These are phyloP conservation scores for Coptodon bakossiorum DNA, from an alignment of 2,113 vertebrate species.

Conservation along the genomic window DNA sequence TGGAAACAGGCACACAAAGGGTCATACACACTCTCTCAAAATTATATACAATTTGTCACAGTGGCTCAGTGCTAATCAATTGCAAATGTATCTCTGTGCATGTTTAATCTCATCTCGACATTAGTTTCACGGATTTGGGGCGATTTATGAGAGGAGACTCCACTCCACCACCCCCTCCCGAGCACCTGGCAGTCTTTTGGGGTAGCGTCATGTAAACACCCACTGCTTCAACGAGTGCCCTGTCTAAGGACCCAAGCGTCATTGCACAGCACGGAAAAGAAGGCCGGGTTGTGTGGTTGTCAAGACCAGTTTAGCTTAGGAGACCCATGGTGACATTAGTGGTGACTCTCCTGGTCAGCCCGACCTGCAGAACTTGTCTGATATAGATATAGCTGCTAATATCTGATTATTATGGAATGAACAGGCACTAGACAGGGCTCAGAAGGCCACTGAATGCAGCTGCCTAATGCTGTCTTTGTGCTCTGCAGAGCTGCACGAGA, in stretches of 20 bases:
- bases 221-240: constrained; percentile 45
- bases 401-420: constrained; percentile 31
- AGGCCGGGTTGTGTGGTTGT: constrained; percentile 82
- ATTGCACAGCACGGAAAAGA: constrained; percentile 65
- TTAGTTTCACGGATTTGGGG: constrained; percentile 58
- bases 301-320: constrained; percentile 82
- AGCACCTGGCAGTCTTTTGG: constrained; percentile 63
- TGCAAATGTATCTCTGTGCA: constrained; percentile 63
- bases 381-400: constrained; percentile 53
- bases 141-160: constrained; percentile 36
- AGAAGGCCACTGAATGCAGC: constrained; percentile 40
- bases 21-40: constrained; percentile 46
- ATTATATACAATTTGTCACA: constrained; percentile 62
- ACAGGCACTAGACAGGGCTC: constrained; percentile 16
- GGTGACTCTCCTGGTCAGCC: constrained; percentile 66
- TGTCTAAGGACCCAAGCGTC: constrained; percentile 62
- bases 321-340: constrained; percentile 63
- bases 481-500: neutral
- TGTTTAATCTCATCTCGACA: constrained; percentile 70
- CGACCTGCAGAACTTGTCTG: constrained; percentile 49
- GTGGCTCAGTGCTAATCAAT: constrained; percentile 61
- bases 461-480: constrained; percentile 42
- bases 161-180: neutral
- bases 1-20: neutral
- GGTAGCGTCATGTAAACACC: constrained; percentile 65